These are phyloP conservation scores for Amniataba percoides DNA, from an alignment of 2,797 vertebrate genomes.

Conservation along the genomic window DNA sequence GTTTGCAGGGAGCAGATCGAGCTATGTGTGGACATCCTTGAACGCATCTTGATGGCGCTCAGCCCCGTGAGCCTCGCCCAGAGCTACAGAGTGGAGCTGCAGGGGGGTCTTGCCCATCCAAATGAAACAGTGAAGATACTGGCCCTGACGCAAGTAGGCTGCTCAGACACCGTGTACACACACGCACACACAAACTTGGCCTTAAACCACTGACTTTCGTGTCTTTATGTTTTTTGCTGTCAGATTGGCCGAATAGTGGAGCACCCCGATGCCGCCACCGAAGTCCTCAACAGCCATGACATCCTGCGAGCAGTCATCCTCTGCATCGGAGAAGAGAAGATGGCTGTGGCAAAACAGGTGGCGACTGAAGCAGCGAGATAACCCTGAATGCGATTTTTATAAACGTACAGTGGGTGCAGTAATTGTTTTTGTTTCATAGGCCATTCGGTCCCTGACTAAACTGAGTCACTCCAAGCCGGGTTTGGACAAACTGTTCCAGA, in stretches of 20 bases:
- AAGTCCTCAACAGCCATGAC: conserved; percentile 88
- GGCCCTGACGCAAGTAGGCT: conserved; percentile 90
- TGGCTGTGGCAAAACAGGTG: conserved; percentile 93
- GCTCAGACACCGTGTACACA: not conserved
- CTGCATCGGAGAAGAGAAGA: conserved; percentile 90
- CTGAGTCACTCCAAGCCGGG: conserved; percentile 89
- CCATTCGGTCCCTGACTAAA: conserved; percentile 89
- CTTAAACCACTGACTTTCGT: not conserved
- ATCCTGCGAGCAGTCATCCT: conserved; percentile 88
- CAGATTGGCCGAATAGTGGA: conserved; percentile 92
- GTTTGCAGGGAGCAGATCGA: conserved; percentile 89
- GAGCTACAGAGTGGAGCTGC: conserved; percentile 88
- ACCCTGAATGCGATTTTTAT: not conserved
- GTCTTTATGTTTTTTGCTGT: not conserved
- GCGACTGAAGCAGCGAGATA: not conserved
- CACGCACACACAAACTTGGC: too few species aligned
- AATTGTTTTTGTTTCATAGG: conserved; percentile 76
- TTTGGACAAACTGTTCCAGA: conserved; percentile 91
- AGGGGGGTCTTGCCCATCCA: conserved; percentile 89
- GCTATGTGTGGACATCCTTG: conserved; percentile 91
- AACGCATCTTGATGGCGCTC: conserved; percentile 89
- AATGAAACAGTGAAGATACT: conserved; percentile 91
- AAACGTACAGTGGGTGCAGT: not conserved
- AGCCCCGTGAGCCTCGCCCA: conserved; percentile 88
- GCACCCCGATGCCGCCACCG: conserved; percentile 85